Base-by-base conservation (phyloP, 1,140 invertebrate genomes). In the Drosophila neocordata region DNA sequence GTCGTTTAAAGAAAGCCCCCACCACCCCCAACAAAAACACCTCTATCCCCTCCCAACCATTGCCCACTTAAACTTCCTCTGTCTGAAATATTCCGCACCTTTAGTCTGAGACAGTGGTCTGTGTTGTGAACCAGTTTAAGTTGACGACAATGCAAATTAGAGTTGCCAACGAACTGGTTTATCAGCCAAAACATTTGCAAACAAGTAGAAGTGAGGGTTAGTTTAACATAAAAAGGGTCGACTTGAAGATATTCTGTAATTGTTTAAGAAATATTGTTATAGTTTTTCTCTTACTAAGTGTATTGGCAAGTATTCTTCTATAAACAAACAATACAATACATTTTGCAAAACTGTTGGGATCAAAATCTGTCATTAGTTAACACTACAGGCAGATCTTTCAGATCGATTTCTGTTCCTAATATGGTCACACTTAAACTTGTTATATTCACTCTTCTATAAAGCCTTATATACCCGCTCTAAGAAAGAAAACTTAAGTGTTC, bases 111-210 rank as follows among this genome's bases (percentile, higher is more conserved):
- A 61, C 72, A 48, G 72, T 41, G 73, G 63, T 52, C 22, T 56
- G 53, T 15, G 53, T 56, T 35, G 58, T 41, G 60, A 78, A 78
- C 75, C 61, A 64, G 65, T 66, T 77, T 62, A 18, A 20, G 56
- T 24, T 37, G 55, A 62, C 79, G 38, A 55, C 85, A 87, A 87
- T 87, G 83, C 83, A 87, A 87, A 87, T 87, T 83, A 88, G 76
- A 77, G 83, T 78, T 77, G 65, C 81, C 72, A 68, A 78, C 73
- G 59, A 81, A 88, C 83, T 87, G 79, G 83, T 87, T 87, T 71
- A 57, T 75, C 65, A 52, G 65, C 73, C 22, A 72, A 24, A 72
- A 71, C 61, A 61, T 87, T 78, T 69, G 67, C 71, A 62, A 68
- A 73, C 31, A 68, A 69, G 37, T 35, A 73, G 24, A 68, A 69